Evolutionary conservation across 2,888 invertebrate genomes (phyloP), one percentile per base, ranked within the genome.

Genomic region (Lasioglossum morio): DNA sequence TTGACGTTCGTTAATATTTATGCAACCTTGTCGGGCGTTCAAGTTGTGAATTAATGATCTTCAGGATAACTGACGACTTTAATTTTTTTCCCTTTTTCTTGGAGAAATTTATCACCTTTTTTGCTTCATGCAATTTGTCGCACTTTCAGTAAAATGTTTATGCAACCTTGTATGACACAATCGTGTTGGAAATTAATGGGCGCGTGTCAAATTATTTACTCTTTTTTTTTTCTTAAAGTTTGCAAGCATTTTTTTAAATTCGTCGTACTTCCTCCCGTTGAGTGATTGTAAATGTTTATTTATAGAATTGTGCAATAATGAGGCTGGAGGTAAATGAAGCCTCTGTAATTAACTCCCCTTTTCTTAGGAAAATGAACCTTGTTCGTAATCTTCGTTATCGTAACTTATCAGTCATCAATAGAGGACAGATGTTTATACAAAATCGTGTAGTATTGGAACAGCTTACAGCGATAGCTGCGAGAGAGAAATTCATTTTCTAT

Each of bases 1-100:
- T n/a, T 23, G 34, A 43, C 34, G 53, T 63, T 70, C 79, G 60
- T 77, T 60, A 60, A 60, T 60, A 60, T 60, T 60, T 27, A 60
- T 60, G 60, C 60, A 60, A 27, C 27, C 27, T 27, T 60, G 60
- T 60, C 12, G 27, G 27, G 4, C 4, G 60, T 1, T 12, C 27
- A 0, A 27, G 12, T 60, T 60, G n/a, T 23, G 60, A 60, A 60
- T 60, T 27, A 12, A 60, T 27, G 12, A 27, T 5, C 23, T 27
- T 60, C 60, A 14, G 27, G n/a, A 4, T 14, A 27, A 27, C 10
- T 1, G 60, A 12, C 23, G 27, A 1, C 27, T 60, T 27, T 14
- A 1, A 60, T 27, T 10, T 27, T 14, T 60, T 8, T 14, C 27
- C 23, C 27, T 1, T 60, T 60, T 27, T 60, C 27, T n/a, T 60